These are phyloP conservation scores for Anolis sagrei DNA, from an alignment of 2,113 vertebrate species.

Conservation along the genomic window DNA sequence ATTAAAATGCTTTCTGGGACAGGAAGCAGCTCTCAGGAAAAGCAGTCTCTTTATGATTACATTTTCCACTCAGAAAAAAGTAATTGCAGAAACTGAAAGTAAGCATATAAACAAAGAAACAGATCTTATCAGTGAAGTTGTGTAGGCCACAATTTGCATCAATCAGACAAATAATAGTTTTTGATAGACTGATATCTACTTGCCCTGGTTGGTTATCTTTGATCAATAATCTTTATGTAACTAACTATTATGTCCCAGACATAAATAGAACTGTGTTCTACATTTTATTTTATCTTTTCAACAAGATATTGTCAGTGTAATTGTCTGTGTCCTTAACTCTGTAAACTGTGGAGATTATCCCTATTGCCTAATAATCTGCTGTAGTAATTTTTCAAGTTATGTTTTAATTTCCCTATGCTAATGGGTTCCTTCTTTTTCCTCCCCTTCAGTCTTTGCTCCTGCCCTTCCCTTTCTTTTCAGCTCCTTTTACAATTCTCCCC, in stretches of 20 bases:
- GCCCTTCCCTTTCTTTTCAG: slow-evolving; percentile 7
- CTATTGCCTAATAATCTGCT: neutral
- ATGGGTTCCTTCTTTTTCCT: neutral
- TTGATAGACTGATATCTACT: neutral
- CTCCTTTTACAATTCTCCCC: neutral
- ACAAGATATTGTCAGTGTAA: neutral
- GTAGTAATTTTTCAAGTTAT: neutral
- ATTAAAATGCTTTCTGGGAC: neutral
- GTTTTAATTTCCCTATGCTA: neutral
- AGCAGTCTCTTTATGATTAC: neutral
- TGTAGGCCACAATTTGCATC: neutral
- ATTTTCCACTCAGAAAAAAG: neutral
- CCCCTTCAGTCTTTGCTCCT: neutral
- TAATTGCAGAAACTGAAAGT: neutral
- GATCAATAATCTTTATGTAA: neutral
- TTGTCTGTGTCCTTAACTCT: neutral
- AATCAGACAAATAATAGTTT: neutral
- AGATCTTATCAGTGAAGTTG: neutral
- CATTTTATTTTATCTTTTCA: neutral
- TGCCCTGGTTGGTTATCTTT: neutral
- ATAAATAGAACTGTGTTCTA: neutral
- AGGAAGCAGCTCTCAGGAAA: neutral
- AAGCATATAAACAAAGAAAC: neutral
- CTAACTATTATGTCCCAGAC: neutral
- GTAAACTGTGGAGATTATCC: neutral